phyloP scores from a whole-genome alignment of 2,113 vertebrate genomes.

The Macrotis lagotis region DNA sequence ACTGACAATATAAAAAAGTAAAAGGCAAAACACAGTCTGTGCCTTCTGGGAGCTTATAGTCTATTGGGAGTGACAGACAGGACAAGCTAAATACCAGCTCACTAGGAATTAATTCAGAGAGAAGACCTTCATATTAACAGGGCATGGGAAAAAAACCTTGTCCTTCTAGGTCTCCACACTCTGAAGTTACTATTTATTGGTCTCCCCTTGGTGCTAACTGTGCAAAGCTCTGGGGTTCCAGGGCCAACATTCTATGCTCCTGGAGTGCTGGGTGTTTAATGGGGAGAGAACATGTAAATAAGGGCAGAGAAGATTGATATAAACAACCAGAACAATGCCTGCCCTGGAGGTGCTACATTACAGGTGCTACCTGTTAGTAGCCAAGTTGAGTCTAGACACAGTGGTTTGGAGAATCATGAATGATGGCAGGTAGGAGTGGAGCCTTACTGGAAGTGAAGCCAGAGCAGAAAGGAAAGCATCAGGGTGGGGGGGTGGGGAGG shows the following conservation, averaged over 20 bases:
- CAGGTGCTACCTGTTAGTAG: no score
- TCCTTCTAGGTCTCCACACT: no score
- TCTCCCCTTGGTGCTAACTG: neutral
- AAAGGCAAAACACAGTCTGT: neutral
- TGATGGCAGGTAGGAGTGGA: neutral
- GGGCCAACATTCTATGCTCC: rapidly evolving
- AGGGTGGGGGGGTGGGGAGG: no score
- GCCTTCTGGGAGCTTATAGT: neutral
- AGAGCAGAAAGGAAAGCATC: neutral
- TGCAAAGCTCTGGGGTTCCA: neutral
- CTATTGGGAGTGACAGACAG: no score
- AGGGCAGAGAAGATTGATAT: neutral
- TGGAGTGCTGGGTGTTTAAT: neutral
- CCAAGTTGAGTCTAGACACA: rapidly evolving
- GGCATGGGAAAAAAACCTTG: no score
- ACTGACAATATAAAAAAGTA: neutral
- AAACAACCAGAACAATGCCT: neutral
- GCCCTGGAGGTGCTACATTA: no score
- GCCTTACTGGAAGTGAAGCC: no score
- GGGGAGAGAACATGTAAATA: neutral
- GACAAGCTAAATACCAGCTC: no score
- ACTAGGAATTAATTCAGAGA: no score
- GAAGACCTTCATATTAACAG: no score
- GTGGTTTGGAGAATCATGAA: neutral
- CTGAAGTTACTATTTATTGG: neutral